Evolutionary conservation across 2,113 vertebrate genomes (phyloP), one percentile per base, ranked within the genome.

Genomic region (Muntiacus muntjak): DNA sequence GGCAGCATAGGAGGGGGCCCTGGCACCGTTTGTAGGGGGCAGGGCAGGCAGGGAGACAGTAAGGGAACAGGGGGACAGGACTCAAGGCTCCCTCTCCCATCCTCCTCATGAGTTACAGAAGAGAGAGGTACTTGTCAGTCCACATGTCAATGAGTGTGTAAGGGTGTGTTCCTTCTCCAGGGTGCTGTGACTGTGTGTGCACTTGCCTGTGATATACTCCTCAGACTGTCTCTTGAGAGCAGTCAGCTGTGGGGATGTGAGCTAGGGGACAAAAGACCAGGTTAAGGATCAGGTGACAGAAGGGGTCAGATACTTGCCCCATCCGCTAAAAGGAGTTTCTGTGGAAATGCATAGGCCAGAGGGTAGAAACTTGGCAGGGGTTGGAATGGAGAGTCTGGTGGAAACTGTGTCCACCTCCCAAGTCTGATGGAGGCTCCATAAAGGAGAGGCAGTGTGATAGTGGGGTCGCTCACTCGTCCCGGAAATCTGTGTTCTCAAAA

Each of bases 1-100:
- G 93, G 89, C 94, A 76, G 85, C 94, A 52, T 23, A 58, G 87
- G 93, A 92, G 87, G 83, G 40, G 52, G 33, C 62, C 88, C 74
- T 86, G 96, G 87, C 91, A 52, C 78, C 2, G 0, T 25, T n/a
- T 25, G n/a, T 28, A 43, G 16, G 30, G 45, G 15, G 26, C 52
- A 19, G 79, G 43, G 79, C 58, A 40, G 55, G 78, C 58, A 40
- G 93, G 82, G 43, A 96, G 83, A 36, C 28, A 4, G 55, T 10
- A 60, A 25, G 86, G 52, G 47, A 67, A 33, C 84, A 16, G 64
- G 36, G 15, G 40, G 45, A 33, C 36, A 26, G 16, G 62, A 52
- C 62, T 55, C 89, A 40, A n/a, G 95, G n/a, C n/a, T 50, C 45
- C 76, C n/a, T 89, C 55, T 91, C 40, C 45, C 52, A 1, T 10